Evolutionary conservation across 2,113 vertebrate species (phyloP).

Genomic region (Urocitellus parryii): DNA sequence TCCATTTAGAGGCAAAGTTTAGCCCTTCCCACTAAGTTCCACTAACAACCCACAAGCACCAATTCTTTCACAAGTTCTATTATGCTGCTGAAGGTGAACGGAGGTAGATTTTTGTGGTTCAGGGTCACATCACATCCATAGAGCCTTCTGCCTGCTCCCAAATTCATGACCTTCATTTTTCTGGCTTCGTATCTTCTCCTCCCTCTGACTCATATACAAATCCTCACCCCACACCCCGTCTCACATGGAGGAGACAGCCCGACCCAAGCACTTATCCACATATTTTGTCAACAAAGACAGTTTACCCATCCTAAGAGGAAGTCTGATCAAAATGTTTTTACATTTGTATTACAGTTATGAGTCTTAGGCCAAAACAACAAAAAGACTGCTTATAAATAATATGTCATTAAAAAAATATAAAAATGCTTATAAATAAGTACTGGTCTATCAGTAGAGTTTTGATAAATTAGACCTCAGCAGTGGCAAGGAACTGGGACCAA

Average conservation of each 20-base stretch:
- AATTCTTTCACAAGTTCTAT: background rate
- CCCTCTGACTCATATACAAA: background rate
- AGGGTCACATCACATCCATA: background rate
- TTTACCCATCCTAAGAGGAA: background rate
- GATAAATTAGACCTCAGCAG: background rate
- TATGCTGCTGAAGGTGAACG: background rate
- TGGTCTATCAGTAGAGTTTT: background rate
- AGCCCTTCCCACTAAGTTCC: background rate
- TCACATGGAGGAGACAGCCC: background rate
- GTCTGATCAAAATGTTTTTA: background rate
- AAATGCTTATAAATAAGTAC: background rate
- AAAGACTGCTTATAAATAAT: background rate
- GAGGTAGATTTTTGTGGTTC: background rate
- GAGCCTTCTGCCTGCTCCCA: background rate
- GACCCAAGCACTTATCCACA: background rate
- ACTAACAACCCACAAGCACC: background rate
- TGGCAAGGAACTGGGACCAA: background rate
- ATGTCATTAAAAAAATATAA: background rate
- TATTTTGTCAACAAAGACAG: constrained; percentile 12
- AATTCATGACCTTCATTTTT: background rate
- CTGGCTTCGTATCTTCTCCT: background rate
- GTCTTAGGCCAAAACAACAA: background rate
- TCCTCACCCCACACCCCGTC: background rate
- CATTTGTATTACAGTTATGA: background rate
- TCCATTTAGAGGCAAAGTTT: background rate